A percentile compares a stretch with the other conserved stretches of the same genome.
These are phyloP conservation scores for Magallana gigas DNA, from an alignment of 1,140 invertebrate genomes.

Conservation along the genomic window DNA sequence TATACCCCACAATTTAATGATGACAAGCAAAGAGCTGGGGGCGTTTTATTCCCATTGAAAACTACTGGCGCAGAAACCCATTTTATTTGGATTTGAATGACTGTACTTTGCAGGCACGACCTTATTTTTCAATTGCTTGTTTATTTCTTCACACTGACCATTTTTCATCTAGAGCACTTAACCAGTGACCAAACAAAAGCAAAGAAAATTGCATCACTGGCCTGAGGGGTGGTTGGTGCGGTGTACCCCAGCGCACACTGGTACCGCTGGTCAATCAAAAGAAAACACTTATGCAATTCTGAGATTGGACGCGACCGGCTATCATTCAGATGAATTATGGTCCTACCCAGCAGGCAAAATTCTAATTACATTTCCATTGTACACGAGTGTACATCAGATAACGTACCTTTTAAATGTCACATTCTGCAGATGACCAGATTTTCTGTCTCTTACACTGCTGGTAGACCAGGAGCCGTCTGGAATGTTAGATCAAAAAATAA, in stretches of 20 bases:
- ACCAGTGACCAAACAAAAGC: conserved; percentile 33
- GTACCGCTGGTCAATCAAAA: conserved; percentile 28
- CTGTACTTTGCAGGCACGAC: conserved; percentile 26
- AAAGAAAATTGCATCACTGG: conserved; percentile 33
- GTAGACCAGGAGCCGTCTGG: neutral
- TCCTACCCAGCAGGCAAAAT: conserved; percentile 36
- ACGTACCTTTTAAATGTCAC: conserved; percentile 35
- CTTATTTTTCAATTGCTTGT: conserved; percentile 29
- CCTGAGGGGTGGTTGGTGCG: conserved; percentile 7
- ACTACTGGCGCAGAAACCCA: conserved; percentile 28
- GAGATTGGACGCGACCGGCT: conserved; percentile 5
- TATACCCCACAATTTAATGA: conserved; percentile 30
- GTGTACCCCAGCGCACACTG: conserved; percentile 2
- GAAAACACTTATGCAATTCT: conserved; percentile 32
- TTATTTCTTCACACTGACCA: conserved; percentile 10
- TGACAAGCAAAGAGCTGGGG: conserved; percentile 26
- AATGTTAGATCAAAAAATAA: neutral
- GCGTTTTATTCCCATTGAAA: conserved; percentile 4
- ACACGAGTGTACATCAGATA: conserved; percentile 27
- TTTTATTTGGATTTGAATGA: conserved; percentile 37
- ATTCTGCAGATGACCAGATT: conserved; percentile 29
- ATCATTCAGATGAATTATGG: conserved; percentile 34
- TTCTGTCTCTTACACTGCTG: neutral
- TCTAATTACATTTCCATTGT: conserved; percentile 36
- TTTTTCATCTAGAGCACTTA: conserved; percentile 26